Base-by-base conservation (phyloP, 2,113 vertebrate genomes). In the Lepus europaeus region DNA sequence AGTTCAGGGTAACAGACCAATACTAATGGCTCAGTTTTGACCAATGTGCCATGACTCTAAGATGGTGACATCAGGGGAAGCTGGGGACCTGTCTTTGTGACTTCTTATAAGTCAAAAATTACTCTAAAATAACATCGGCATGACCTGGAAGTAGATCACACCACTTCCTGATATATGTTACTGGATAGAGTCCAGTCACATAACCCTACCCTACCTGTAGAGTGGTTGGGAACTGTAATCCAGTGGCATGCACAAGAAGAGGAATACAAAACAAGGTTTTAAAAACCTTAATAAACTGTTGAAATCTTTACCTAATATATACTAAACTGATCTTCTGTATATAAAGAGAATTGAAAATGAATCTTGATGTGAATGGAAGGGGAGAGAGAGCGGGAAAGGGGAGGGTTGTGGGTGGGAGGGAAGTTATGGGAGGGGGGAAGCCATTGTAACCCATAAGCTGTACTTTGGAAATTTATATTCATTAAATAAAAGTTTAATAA, bases 21-120 rank as follows among this genome's bases (percentile, higher is more conserved):
- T 4, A 12, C 59, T 5, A 53, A 14, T n/a, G 16, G 68, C 49
- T 78, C 9, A 33, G 17, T 78, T 63, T 45, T 78, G 27, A 56
- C 29, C 25, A 22, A 2, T 33, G 29, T 6, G 9, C 31, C 45
- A 29, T 0, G 1, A 33, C 51, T 19, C 17, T 2, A 53, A 63
- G 70, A 39, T 12, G 10, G 33, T 25, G 51, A 36, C 29, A 56
- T 51, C 27, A 14, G 20, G 11, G 53, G 27, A 63, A 49, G 22
- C 10, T 23, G 22, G 14, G 4, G 27, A 0, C 73, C 6, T 16
- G 27, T 11, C 11, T 11, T 20, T 77, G 13, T 9, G 63, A 79
- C 73, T 64, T 80, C 73, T 72, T 53, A 3, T 31, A 83, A 88
- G 20, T 36, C 27, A 91, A 77, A 92, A 76, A 20, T 33, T 12